Base-by-base conservation (phyloP, 2,113 vertebrate species). In the Psilopsiagon aymara region DNA sequence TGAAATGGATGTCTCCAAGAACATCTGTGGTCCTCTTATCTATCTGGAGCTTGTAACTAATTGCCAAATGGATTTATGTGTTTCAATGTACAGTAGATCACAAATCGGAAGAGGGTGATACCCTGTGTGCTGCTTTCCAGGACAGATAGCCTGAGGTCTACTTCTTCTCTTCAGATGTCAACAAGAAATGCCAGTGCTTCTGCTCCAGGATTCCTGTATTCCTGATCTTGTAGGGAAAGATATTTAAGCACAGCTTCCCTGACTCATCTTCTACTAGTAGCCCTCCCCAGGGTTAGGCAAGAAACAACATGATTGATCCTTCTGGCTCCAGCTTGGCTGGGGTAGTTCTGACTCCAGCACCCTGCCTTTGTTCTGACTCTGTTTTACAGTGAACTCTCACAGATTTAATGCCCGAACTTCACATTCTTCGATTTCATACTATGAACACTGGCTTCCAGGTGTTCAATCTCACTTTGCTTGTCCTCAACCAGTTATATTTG, bases 261-360 rank as follows among this genome's bases (percentile, higher is more conserved):
- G 95, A 97, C 70, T 97, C 95, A 95, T 93, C 63, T 93, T 79
- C 24, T 86, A 13, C 86, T 94, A 94, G 80, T 78, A 90, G 43
- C 69, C 75, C 49, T 95, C 82, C 86, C 37, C 85, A 86, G 86
- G 76, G 79, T 97, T 68, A 90, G 92, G 71, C 94, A 96, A 92
- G 95, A 96, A 94, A 76, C 68, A 93, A 94, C 95, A 94, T 14
- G 95, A 96, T 79, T 93, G 88, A 96, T 97, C 88, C 85, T 92
- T 80, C 79, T 88, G 90, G 79, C 94, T 97, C 92, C 92, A 86
- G 81, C 55, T 75, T 92, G 93, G 64, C 93, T 96, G 83, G 86
- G 69, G 60, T 60, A 84, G 31, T 62, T 94, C 69, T 94, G 68
- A 92, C 80, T 94, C 86, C 64, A 92, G 75, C 57, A 85, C 82